phyloP scores from a whole-genome alignment of 2,888 invertebrate genomes.

The Seira sanloemensis region DNA sequence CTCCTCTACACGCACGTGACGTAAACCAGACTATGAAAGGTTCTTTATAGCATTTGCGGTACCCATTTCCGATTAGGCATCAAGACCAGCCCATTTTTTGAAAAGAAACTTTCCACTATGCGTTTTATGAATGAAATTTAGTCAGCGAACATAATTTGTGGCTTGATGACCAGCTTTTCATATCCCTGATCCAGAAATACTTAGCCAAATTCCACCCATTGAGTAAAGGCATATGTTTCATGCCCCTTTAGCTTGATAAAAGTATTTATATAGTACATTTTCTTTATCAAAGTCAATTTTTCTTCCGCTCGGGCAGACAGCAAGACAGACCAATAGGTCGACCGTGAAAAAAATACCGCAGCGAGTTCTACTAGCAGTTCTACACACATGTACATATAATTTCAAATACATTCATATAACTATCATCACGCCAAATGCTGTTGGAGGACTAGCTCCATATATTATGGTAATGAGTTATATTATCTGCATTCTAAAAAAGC shows the following conservation, averaged over 20 bases:
- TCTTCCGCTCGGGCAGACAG: background rate
- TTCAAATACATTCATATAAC: slow-evolving; percentile 2
- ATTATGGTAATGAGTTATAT: slow-evolving; percentile 27
- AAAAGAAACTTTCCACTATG: background rate
- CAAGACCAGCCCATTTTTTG: too few species aligned
- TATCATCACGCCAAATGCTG: background rate
- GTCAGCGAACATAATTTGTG: background rate
- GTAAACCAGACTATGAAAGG: too few species aligned
- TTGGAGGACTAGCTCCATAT: background rate
- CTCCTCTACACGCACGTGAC: too few species aligned
- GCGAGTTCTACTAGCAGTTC: background rate
- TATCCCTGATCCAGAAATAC: background rate
- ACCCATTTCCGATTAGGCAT: too few species aligned
- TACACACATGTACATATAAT: too few species aligned
- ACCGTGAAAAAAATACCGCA: background rate
- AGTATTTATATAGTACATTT: background rate
- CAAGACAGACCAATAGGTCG: too few species aligned
- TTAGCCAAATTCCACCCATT: background rate
- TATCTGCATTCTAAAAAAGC: slow-evolving; percentile 9
- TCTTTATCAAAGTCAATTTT: background rate
- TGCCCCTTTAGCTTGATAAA: background rate
- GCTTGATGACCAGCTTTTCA: background rate
- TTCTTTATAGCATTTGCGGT: too few species aligned
- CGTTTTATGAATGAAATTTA: background rate
- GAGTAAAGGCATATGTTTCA: background rate